These are phyloP conservation scores for Spodoptera litura DNA, from an alignment of 1,140 invertebrate species.

Conservation along the genomic window DNA sequence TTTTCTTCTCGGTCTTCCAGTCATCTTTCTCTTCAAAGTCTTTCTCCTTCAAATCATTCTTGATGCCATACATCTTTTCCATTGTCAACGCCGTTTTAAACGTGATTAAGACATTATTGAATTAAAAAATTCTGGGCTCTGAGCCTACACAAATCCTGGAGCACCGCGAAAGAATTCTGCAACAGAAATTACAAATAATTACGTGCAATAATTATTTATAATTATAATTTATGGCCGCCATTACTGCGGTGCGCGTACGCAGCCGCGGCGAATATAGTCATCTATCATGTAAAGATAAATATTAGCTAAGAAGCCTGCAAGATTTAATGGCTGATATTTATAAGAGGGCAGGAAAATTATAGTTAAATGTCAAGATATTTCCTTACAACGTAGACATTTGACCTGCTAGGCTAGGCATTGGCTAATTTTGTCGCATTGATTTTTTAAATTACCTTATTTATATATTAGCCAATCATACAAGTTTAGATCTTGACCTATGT, in stretches of 20 bases:
- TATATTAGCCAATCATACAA: not conserved
- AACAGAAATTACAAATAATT: constrained; percentile 38
- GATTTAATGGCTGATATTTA: constrained; percentile 40
- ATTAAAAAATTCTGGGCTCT: not conserved
- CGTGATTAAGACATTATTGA: not conserved
- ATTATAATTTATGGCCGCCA: constrained; percentile 44
- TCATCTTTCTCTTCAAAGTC: too few species aligned
- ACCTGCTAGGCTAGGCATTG: not conserved
- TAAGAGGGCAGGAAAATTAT: constrained; percentile 21
- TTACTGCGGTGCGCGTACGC: constrained; percentile 2
- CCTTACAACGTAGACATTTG: not conserved
- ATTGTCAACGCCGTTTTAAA: not conserved
- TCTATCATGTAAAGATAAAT: constrained; percentile 37
- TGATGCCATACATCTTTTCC: too few species aligned
- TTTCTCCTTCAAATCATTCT: too few species aligned
- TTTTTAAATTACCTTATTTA: not conserved
- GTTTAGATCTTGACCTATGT: not conserved
- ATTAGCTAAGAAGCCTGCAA: constrained; percentile 19
- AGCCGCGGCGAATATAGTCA: constrained; percentile 11
- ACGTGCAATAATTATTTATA: constrained; percentile 42
- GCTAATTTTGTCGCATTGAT: not conserved
- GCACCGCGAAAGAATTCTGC: not conserved
- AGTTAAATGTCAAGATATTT: constrained; percentile 19
- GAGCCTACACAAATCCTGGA: not conserved
- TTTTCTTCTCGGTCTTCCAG: too few species aligned